These are phyloP conservation scores for Sinopyrophorus schimmeli DNA, from an alignment of 2,888 invertebrate genomes.

Conservation along the genomic window DNA sequence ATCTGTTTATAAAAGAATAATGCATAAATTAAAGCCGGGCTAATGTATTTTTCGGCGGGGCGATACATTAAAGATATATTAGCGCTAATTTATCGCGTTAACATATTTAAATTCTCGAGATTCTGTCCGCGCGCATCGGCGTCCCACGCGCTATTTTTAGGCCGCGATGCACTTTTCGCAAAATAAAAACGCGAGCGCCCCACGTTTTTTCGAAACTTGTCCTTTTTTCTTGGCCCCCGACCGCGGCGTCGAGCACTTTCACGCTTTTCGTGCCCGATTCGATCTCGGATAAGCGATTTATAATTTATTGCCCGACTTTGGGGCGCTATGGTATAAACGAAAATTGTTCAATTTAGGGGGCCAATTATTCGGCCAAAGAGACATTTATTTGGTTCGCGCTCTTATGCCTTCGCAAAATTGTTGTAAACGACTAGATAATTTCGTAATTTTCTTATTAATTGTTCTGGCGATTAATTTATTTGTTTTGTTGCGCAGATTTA, in stretches of 20 bases:
- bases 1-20: conserved; percentile 18
- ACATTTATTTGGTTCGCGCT: no score
- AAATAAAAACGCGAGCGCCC: background rate
- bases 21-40: conserved; percentile 18
- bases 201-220: background rate
- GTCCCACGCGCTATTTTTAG: conserved; percentile 23
- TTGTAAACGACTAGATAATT: no score
- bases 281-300: conserved; percentile 28
- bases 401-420: no score
- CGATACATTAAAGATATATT: conserved; percentile 24
- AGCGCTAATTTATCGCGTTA: conserved; percentile 23
- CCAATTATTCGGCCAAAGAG: no score
- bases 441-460: no score
- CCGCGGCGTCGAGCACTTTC: conserved; percentile 20
- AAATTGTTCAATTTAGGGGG: no score
- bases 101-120: conserved; percentile 23
- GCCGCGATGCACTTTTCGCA: conserved; percentile 11
- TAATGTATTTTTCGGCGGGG: conserved; percentile 24
- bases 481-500: no score
- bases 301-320: conserved; percentile 32
- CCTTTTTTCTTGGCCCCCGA: conserved; percentile 3
- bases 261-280: conserved; percentile 29
- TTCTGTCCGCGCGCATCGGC: conserved; percentile 22
- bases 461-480: no score
- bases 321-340: no score